phyloP scores from a whole-genome alignment of 92 coral and sea anemone species.

The Parazoanthus atlanticus region DNA sequence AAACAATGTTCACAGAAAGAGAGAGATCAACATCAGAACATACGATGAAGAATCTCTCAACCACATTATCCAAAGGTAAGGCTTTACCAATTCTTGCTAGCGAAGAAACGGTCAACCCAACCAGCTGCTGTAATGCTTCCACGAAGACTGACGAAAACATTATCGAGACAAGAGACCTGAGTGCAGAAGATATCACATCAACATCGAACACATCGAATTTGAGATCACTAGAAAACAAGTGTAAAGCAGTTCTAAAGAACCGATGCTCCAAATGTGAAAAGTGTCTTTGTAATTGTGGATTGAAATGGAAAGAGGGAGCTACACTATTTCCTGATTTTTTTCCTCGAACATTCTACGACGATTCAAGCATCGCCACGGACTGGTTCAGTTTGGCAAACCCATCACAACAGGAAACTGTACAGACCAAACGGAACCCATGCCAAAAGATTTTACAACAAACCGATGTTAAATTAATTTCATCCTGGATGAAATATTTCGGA shows the following conservation, averaged over 20 bases:
- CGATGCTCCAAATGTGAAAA: slow-evolving; percentile 6
- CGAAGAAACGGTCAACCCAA: background rate
- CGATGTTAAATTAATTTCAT: slow-evolving; percentile 25
- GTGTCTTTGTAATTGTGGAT: slow-evolving; percentile 17
- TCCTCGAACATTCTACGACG: slow-evolving; percentile 31
- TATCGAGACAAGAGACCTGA: background rate
- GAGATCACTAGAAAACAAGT: background rate
- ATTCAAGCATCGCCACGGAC: background rate
- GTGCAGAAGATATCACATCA: background rate
- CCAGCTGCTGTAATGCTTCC: background rate
- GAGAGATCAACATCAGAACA: background rate
- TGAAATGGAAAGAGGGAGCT: slow-evolving; percentile 31
- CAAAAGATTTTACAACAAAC: background rate
- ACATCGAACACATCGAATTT: background rate
- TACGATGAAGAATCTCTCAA: background rate
- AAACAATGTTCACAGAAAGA: background rate
- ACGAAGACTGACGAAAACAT: background rate
- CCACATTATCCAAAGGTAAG: background rate
- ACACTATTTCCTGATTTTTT: slow-evolving; percentile 31
- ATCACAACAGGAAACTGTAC: background rate
- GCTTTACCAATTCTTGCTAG: background rate
- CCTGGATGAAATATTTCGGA: slow-evolving; percentile 44
- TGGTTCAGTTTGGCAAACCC: background rate
- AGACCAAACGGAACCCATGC: background rate
- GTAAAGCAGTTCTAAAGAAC: background rate